Evolutionary conservation across 2,888 invertebrate species (phyloP).

Genomic region (Gordius sp.): DNA sequence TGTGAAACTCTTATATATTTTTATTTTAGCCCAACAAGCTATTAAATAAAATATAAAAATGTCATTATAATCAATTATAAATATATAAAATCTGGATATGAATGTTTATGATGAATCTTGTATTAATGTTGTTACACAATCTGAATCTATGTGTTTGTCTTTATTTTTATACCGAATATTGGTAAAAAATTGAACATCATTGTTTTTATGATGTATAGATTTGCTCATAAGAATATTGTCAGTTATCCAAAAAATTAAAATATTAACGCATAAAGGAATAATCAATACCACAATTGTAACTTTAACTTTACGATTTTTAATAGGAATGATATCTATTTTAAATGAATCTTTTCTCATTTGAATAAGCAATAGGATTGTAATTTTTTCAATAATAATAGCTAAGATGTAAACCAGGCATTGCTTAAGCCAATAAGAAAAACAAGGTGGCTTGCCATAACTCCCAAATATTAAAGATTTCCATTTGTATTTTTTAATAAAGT

Average conservation of each 20-base stretch:
- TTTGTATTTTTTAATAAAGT: not conserved
- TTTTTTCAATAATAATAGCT: slow-evolving; percentile 9
- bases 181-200: not conserved
- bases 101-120: not conserved
- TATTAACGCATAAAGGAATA: slow-evolving; percentile 5
- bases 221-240: slow-evolving; percentile 10
- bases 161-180: slow-evolving; percentile 6
- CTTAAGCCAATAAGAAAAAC: not conserved
- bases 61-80: not conserved
- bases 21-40: too few relatives aligned
- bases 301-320: slow-evolving; percentile 11
- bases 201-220: not conserved
- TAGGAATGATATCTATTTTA: not conserved
- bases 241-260: slow-evolving; percentile 7
- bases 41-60: not conserved
- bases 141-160: slow-evolving; percentile 1
- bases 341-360: slow-evolving; percentile 9
- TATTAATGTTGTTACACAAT: not conserved
- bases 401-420: not conserved
- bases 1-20: too few relatives aligned
- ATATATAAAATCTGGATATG: not conserved
- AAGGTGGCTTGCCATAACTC: slow-evolving; percentile 12
- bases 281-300: slow-evolving; percentile 4
- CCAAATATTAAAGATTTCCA: slow-evolving; percentile 7
- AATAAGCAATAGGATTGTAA: not conserved